Evolutionary conservation across 2,888 invertebrate genomes (phyloP), one percentile per base, ranked within the genome.

Genomic region (Amphipyra tragopoginis): DNA sequence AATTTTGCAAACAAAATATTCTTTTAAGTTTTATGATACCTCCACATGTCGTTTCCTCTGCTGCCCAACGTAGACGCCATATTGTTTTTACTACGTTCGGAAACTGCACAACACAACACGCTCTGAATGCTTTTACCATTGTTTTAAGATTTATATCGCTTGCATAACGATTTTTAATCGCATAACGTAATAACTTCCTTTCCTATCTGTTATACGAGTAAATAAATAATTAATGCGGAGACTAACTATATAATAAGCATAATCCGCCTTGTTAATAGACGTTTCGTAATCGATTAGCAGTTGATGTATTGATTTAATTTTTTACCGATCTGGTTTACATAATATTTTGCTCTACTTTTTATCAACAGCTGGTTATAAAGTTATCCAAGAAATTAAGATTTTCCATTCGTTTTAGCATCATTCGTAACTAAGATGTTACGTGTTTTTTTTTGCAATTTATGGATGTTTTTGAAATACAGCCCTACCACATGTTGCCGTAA

Each of bases 261-360:
- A 59, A 55, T 61, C 52, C 6, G 36, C 43, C 40, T 43, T 43
- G 29, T 45, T 39, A 43, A 70, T 54, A 39, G 40, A 29, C 13
- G 48, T 77, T 73, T 54, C 71, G 21, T 68, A 77, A 77, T 59
- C 48, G 55, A 70, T 65, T 61, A 44, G n/a, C 7, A 45, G 7
- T 52, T 53, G 62, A 65, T 57, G 43, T 43, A 49, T 68, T 44
- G 39, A 53, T 59, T 64, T 36, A 45, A 61, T 42, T 56, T 51
- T 42, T 53, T 42, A 21, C 11, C 33, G 39, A 14, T 11, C 45
- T 45, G 14, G 50, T 26, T 77, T 63, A 61, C 21, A 56, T 71
- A 60, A 75, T 53, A 21, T 14, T 60, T 56, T 65, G 36, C 14
- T 61, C 44, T 14, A 49, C 40, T 67, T 55, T 52, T 6, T 38